These are phyloP conservation scores for Gorsachius goisagi DNA, from an alignment of 2,113 vertebrate genomes.

Conservation along the genomic window DNA sequence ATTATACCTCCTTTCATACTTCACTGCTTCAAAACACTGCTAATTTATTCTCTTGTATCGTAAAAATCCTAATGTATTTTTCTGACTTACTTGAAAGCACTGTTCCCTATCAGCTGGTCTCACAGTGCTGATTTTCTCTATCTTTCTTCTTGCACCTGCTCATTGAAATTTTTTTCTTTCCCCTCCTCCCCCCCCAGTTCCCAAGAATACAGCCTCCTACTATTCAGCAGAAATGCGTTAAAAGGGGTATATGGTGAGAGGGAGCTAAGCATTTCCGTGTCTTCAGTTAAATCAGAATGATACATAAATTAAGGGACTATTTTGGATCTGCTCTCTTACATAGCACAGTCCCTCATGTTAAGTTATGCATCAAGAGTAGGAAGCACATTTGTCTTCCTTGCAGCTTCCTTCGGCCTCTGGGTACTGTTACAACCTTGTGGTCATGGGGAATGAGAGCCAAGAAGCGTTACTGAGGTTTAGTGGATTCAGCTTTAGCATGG, in stretches of 20 bases:
- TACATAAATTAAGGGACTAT: not conserved
- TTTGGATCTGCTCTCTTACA: not conserved
- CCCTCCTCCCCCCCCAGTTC: not conserved
- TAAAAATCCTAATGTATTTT: conserved; percentile 17
- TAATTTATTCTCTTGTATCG: conserved; percentile 44
- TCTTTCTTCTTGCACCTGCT: conserved; percentile 46
- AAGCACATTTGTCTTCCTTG: not conserved
- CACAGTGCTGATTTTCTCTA: conserved; percentile 3
- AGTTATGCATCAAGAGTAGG: not conserved
- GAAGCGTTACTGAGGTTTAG: not conserved
- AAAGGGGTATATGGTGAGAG: not conserved
- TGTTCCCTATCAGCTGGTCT: conserved; percentile 10
- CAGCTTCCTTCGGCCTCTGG: not conserved
- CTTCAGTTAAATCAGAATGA: conserved; percentile 7
- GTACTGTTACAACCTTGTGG: not conserved
- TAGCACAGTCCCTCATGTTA: not conserved
- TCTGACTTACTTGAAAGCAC: conserved; percentile 33
- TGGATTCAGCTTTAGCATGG: not conserved
- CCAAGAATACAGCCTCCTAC: not conserved
- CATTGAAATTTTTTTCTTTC: not conserved
- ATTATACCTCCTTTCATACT: conserved; percentile 2
- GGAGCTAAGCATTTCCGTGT: not conserved
- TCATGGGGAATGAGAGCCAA: not conserved
- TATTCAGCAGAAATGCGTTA: not conserved
- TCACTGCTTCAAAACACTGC: conserved; percentile 25